phyloP scores from a whole-genome alignment of 2,888 invertebrate species.

The Steinernema carpocapsae region DNA sequence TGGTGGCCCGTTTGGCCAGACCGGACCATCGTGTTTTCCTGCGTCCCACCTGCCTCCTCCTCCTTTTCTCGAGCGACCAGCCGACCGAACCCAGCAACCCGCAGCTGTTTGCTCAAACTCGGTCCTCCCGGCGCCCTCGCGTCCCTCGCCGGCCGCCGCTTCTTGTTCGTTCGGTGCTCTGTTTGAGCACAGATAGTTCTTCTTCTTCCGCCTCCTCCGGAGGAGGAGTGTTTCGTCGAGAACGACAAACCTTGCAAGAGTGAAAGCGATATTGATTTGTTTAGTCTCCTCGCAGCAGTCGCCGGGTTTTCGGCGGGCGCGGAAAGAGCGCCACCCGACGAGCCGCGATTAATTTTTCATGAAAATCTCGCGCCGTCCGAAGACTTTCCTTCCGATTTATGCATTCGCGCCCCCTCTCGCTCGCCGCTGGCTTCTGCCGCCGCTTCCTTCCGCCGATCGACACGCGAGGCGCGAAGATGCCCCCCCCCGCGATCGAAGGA shows the following conservation, averaged over 20 bases:
- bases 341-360: constrained; percentile 29
- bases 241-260: constrained; percentile 29
- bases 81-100: not conserved
- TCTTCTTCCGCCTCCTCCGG: too few species aligned
- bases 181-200: constrained; percentile 26
- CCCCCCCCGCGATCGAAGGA: not conserved
- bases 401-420: not conserved
- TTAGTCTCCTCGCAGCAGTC: too few species aligned
- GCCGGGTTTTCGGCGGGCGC: constrained; percentile 28
- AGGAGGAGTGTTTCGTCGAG: too few species aligned
- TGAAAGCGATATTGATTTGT: constrained; percentile 29
- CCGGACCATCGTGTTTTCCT: too few species aligned
- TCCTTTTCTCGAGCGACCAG: not conserved
- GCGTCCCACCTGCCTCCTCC: not conserved
- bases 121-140: constrained; percentile 9
- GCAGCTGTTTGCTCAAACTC: constrained; percentile 29
- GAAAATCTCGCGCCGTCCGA: constrained; percentile 29
- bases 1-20: constrained; percentile 22
- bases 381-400: constrained; percentile 4
- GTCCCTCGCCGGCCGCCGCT: too few species aligned
- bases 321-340: not conserved
- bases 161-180: too few species aligned
- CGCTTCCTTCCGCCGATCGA: not conserved
- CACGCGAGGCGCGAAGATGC: not conserved
- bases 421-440: too few species aligned